These are phyloP conservation scores for Lysandra coridon DNA, from an alignment of 2,888 invertebrate genomes.

Conservation along the genomic window DNA sequence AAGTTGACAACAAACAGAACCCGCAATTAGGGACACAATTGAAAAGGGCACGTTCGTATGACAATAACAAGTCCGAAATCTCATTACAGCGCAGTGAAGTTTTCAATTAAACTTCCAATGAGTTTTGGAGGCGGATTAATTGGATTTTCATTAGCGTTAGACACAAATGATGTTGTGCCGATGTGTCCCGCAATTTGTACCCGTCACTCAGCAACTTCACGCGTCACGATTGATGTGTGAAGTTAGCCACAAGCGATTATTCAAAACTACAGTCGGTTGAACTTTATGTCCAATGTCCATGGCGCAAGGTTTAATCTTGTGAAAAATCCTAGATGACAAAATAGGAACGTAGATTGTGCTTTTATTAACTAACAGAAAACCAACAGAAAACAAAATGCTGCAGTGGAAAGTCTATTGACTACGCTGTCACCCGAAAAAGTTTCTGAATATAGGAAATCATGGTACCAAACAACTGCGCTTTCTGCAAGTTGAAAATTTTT, in stretches of 20 bases:
- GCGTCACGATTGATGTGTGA: slow-evolving; percentile 47
- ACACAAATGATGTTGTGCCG: slow-evolving; percentile 77
- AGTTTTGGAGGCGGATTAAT: slow-evolving; percentile 77
- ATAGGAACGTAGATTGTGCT: neutral
- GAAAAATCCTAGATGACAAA: neutral
- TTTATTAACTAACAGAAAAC: neutral
- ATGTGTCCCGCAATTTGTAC: slow-evolving; percentile 68
- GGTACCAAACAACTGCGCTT: neutral
- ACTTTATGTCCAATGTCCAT: no score
- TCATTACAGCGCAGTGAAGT: slow-evolving; percentile 74
- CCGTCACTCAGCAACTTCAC: slow-evolving; percentile 67
- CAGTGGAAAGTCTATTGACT: neutral
- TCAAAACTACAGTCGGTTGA: neutral
- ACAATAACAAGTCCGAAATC: slow-evolving; percentile 73
- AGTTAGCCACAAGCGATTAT: slow-evolving; percentile 34
- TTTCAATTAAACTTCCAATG: slow-evolving; percentile 80
- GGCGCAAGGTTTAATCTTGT: neutral
- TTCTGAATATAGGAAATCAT: neutral
- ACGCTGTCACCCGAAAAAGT: neutral
- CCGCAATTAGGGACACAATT: slow-evolving; percentile 15
- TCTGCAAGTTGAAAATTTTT: neutral
- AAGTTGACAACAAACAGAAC: neutral
- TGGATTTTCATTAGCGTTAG: slow-evolving; percentile 78
- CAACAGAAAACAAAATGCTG: neutral
- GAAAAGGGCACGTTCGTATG: slow-evolving; percentile 57